Conservation (phyloP, 2,797 vertebrate genomes). For the Pantherophis vulpinus region DNA sequence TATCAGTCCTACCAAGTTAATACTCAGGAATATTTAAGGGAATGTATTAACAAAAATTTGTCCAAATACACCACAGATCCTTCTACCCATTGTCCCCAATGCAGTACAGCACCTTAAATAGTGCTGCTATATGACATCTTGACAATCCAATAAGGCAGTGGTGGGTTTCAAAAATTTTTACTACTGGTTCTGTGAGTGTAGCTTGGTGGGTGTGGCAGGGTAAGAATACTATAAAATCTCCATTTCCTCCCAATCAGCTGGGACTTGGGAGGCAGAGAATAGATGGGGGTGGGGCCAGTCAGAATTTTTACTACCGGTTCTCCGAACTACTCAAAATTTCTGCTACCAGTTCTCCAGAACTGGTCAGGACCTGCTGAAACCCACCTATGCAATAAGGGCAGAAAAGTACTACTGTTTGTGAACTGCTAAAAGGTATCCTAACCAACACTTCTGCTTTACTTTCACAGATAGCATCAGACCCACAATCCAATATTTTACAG, state of each 20-base stretch:
- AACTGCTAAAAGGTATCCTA: background rate
- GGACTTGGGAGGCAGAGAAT: no score
- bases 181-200: no score
- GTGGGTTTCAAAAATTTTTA: no score
- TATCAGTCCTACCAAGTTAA: background rate
- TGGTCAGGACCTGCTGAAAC: no score
- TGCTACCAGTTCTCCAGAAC: no score
- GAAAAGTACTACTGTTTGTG: background rate
- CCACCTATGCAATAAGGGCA: background rate
- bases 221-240: no score
- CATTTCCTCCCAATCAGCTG: no score
- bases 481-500: background rate
- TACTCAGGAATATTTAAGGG: background rate
- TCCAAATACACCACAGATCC: background rate
- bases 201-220: no score
- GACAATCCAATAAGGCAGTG: background rate
- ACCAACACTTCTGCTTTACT: background rate
- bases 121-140: background rate
- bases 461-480: background rate
- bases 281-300: no score
- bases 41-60: background rate
- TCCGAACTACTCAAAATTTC: no score
- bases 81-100: background rate
- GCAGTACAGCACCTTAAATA: background rate
- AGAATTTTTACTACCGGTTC: no score